These are phyloP conservation scores for Setipinna tenuifilis DNA, from an alignment of 2,797 vertebrate genomes.

Conservation along the genomic window DNA sequence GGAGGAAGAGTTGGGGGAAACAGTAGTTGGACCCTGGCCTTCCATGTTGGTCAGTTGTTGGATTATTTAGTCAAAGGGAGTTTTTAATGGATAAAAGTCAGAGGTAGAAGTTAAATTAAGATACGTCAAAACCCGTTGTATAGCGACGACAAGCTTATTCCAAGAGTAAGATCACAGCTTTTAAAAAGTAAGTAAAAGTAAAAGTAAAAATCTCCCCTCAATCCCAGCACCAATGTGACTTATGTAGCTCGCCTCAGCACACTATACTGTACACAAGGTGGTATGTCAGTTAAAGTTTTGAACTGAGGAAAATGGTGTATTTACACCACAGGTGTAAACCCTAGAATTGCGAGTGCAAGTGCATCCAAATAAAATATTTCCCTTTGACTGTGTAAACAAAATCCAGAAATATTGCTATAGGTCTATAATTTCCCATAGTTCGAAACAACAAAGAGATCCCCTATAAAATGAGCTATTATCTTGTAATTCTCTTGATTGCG, in stretches of 20 bases:
- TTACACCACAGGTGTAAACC: background rate
- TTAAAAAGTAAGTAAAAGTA: background rate
- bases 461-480: background rate
- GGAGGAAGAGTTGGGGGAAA: slow-evolving; percentile 56
- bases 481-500: background rate
- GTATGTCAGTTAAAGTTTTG: background rate
- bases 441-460: background rate
- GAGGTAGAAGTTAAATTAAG: background rate
- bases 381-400: slow-evolving; percentile 3
- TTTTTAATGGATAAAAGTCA: background rate
- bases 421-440: slow-evolving; percentile 23
- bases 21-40: slow-evolving; percentile 40
- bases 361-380: background rate
- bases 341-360: background rate
- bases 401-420: background rate
- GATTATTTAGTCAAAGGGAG: background rate
- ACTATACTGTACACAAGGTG: background rate
- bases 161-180: background rate
- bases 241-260: background rate
- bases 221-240: background rate
- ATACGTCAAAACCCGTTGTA: background rate
- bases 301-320: background rate
- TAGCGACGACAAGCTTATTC: background rate
- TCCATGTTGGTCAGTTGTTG: slow-evolving; percentile 60
- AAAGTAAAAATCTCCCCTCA: background rate